These are phyloP conservation scores for Corbicula japonica DNA, from an alignment of 2,888 invertebrate genomes.

Conservation along the genomic window DNA sequence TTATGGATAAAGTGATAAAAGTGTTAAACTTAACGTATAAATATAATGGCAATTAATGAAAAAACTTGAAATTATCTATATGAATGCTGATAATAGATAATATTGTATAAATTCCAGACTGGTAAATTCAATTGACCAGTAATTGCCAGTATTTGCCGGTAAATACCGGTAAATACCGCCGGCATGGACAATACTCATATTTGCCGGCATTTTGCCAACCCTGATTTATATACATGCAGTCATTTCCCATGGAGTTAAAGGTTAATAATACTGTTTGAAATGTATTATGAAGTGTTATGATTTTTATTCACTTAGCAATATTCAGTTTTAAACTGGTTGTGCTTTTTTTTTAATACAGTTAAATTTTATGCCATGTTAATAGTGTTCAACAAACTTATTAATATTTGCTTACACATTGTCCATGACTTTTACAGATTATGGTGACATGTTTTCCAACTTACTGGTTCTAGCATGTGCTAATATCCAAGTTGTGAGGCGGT, in stretches of 20 bases:
- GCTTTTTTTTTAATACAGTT: neutral
- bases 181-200: too few species aligned
- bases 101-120: too few species aligned
- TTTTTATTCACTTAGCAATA: neutral
- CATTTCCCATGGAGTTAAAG: neutral
- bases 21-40: too few species aligned
- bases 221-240: too few species aligned
- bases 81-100: too few species aligned
- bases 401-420: neutral
- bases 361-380: neutral
- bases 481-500: slow-evolving; percentile 74
- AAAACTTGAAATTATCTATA: too few species aligned
- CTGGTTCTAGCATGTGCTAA: slow-evolving; percentile 71
- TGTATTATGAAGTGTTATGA: neutral
- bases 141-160: too few species aligned
- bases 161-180: too few species aligned
- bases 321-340: neutral
- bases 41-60: too few species aligned
- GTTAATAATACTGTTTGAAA: neutral
- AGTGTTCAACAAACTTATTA: neutral
- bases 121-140: too few species aligned
- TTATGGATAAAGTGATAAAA: too few species aligned
- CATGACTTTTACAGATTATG: slow-evolving; percentile 50
- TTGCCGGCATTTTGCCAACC: too few species aligned
- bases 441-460: slow-evolving; percentile 60